Base-by-base conservation (phyloP, 2,113 vertebrate species). In the Stegostoma tigrinum region DNA sequence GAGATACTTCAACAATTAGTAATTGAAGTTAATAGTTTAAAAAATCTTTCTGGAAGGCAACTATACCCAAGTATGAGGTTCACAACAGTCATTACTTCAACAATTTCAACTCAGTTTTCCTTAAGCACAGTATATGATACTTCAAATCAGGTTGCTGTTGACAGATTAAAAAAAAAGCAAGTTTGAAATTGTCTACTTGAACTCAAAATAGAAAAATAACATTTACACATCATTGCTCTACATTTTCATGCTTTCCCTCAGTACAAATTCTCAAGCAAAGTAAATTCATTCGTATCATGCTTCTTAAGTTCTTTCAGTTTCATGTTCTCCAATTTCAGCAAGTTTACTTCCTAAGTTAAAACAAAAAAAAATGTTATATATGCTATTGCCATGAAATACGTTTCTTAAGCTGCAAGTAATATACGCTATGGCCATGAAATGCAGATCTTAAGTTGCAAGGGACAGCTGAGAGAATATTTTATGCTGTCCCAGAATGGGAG, bases 271-370 rank as follows among this genome's bases (percentile, higher is more conserved):
- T 94, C 67, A 8, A 34, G 34, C 23, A 66, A 27, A 45, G 34
- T 12, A 15, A 42, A 8, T 30, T 89, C 30, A 48, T 85, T 52
- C 19, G 8, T 30, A 6, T 97, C 97, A 96, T 34, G 97, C 96
- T 83, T 97, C 95, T 96, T 97, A 12, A 87, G 96, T 96, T 98
- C 98, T 97, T 97, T 98, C 96, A 98, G 96, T 96, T 97, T 96
- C 23, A 96, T 34, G 0, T 98, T 98, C 97, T 99, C 98, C 48
- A 97, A 96, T 95, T 97, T 97, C 24, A 99, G 98, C 89, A 97
- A 98, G 97, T 98, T 98, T 64, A 97, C 97, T 96, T 99, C 98
- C 98, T 99, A 96, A 12, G 96, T 96, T 95, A 95, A 1, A 96
- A 95, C 95, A 7, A 96, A 95, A 55, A 61, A 93, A 23, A 95